Conservation (phyloP, 2,888 invertebrate species). For the Mycalesis mineus region DNA sequence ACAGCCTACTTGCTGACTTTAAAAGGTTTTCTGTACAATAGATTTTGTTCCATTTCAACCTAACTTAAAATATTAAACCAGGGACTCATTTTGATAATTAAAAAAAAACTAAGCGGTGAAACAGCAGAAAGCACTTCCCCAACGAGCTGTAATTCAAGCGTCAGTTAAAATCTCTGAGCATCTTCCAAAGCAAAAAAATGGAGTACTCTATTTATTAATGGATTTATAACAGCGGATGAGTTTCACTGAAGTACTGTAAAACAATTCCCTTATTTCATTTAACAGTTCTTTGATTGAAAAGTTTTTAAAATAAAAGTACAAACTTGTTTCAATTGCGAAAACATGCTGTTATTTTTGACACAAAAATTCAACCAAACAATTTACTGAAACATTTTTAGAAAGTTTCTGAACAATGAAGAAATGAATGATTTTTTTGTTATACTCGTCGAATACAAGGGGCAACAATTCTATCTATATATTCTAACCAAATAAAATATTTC, state of each 20-base stretch:
- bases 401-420: too few relatives aligned
- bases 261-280: not conserved
- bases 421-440: too few relatives aligned
- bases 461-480: too few relatives aligned
- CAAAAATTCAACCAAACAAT: too few relatives aligned
- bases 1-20: not conserved
- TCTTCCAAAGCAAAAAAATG: conserved; percentile 3
- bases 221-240: conserved; percentile 10
- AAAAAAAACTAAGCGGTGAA: conserved; percentile 3
- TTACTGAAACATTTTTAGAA: too few relatives aligned
- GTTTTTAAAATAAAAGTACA: not conserved
- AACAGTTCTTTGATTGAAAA: not conserved
- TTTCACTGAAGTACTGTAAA: conserved; percentile 5
- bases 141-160: conserved; percentile 2
- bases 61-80: not conserved
- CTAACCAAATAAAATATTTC: too few relatives aligned
- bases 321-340: not conserved
- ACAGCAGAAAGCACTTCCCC: conserved; percentile 1
- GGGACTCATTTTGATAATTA: conserved; percentile 2
- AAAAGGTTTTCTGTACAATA: not conserved
- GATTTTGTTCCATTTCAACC: not conserved
- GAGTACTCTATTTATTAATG: conserved; percentile 20
- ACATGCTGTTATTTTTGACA: too few relatives aligned
- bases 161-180: conserved; percentile 7
- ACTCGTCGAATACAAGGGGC: too few relatives aligned